A percentile compares a stretch with the other conserved stretches of the same genome.
These are phyloP conservation scores for Poeciliopsis gracilis DNA, from an alignment of 2,797 vertebrate genomes.

Conservation along the genomic window DNA sequence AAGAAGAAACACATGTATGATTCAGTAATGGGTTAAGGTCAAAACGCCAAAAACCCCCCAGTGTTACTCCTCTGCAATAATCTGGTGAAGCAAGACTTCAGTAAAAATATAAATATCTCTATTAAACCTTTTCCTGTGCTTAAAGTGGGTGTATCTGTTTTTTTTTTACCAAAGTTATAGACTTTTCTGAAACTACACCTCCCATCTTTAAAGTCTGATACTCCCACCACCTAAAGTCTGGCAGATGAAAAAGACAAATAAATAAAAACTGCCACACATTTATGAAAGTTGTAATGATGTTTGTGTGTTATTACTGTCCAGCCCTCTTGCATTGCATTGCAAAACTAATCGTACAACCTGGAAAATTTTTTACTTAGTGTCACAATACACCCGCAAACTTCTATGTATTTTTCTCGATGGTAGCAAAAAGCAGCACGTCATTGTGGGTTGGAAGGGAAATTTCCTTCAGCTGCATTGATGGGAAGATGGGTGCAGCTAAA, in stretches of 20 bases:
- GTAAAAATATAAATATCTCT: not conserved
- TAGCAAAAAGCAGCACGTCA: not conserved
- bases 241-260: not conserved
- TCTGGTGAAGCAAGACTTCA: not conserved
- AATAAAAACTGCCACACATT: not conserved
- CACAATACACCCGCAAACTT: not conserved
- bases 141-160: not conserved
- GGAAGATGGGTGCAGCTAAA: not conserved
- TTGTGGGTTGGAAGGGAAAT: not conserved
- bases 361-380: not conserved
- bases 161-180: not conserved
- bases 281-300: not conserved
- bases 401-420: not conserved
- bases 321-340: not conserved
- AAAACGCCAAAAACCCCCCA: not conserved
- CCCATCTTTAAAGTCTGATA: not conserved
- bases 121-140: not conserved
- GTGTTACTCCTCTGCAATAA: not conserved
- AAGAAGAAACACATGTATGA: not conserved
- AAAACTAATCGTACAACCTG: not conserved
- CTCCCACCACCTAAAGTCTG: not conserved
- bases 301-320: not conserved
- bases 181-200: conserved; percentile 3
- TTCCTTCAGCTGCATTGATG: not conserved
- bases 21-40: conserved; percentile 1